Evolutionary conservation across 2,797 vertebrate species (phyloP).

Genomic region (Galago senegalensis): DNA sequence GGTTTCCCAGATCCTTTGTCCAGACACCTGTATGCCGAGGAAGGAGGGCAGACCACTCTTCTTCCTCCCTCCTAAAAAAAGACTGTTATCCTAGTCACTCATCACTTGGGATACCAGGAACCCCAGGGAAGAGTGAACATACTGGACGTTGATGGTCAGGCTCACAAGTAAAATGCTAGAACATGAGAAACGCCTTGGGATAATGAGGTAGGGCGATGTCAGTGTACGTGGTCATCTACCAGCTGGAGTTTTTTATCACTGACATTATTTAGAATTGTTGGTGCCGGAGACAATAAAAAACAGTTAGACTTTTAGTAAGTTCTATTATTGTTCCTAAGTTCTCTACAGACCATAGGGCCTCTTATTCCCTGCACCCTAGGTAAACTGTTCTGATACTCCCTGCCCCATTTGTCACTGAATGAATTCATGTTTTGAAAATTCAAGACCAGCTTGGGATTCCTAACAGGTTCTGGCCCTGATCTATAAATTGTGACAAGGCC

Average conservation of each 20-base stretch:
- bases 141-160: neutral
- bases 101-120: neutral
- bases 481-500: neutral
- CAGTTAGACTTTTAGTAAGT: neutral
- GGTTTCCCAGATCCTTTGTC: neutral
- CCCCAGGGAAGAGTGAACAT: neutral
- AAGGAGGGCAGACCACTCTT: neutral
- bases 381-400: neutral
- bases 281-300: neutral
- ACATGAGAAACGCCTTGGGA: neutral
- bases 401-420: neutral
- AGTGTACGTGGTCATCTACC: neutral
- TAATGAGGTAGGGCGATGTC: too few species aligned
- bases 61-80: neutral
- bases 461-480: neutral
- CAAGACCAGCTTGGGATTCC: neutral
- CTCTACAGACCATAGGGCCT: neutral
- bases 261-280: neutral
- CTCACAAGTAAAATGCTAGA: neutral
- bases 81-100: neutral
- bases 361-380: neutral
- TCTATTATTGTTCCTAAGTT: constrained; percentile 17
- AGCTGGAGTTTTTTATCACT: neutral
- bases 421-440: constrained; percentile 5
- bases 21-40: neutral